A percentile compares a stretch with the other conserved stretches of the same genome.
Evolutionary conservation across 2,113 vertebrate genomes (phyloP).

Genomic region (Sinocyclocheilus anshuiensis): DNA sequence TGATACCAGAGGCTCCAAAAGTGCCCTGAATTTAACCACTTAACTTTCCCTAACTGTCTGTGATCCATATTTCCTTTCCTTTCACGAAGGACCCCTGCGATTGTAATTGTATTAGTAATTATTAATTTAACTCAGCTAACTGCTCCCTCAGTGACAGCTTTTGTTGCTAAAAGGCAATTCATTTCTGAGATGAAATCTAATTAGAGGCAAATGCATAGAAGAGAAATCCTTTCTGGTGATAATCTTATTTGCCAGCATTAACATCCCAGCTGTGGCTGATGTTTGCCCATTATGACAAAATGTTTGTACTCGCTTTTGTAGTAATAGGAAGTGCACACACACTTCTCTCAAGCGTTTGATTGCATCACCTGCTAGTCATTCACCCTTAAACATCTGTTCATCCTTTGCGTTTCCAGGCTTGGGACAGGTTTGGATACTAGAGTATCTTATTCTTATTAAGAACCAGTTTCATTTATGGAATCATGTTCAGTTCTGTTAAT

Average conservation of each 20-base stretch:
- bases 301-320: slow-evolving; percentile 69
- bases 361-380: slow-evolving; percentile 55
- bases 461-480: not conserved
- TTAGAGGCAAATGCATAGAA: slow-evolving; percentile 94
- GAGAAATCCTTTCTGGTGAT: slow-evolving; percentile 93
- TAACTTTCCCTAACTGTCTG: not conserved
- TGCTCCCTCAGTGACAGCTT: slow-evolving; percentile 93
- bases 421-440: slow-evolving; percentile 27
- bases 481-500: not conserved
- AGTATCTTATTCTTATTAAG: not conserved
- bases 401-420: slow-evolving; percentile 41
- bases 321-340: slow-evolving; percentile 53
- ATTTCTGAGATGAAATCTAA: slow-evolving; percentile 95
- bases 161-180: slow-evolving; percentile 96
- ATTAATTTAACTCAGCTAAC: slow-evolving; percentile 98
- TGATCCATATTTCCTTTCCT: not conserved
- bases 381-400: slow-evolving; percentile 62
- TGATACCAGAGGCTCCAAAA: not conserved
- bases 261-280: slow-evolving; percentile 96
- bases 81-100: slow-evolving; percentile 77
- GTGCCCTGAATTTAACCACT: not conserved
- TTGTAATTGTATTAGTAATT: slow-evolving; percentile 96
- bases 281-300: slow-evolving; percentile 92
- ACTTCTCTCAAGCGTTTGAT: slow-evolving; percentile 50
- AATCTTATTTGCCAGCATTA: slow-evolving; percentile 99